Evolutionary conservation across 2,888 invertebrate species (phyloP).

Genomic region (Azorinus chamasolen): DNA sequence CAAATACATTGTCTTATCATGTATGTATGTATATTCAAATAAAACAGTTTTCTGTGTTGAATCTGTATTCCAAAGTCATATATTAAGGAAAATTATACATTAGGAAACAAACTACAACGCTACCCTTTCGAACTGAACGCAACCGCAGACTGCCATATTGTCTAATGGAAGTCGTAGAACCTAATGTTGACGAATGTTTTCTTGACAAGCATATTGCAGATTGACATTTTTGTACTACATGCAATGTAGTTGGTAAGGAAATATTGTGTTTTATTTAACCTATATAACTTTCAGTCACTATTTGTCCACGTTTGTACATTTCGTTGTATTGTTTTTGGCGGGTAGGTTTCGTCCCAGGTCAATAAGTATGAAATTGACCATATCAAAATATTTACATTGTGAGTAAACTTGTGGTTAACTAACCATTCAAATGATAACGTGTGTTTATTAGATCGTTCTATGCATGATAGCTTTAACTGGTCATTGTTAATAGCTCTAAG

Average conservation of each 20-base stretch:
- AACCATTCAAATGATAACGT: neutral
- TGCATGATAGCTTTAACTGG: neutral
- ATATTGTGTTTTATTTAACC: neutral
- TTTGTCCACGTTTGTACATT: neutral
- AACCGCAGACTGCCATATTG: slow-evolving; percentile 67
- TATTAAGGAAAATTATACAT: too few species aligned
- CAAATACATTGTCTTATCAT: too few species aligned
- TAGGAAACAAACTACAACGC: neutral
- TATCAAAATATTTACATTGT: slow-evolving; percentile 41
- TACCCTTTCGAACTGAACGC: slow-evolving; percentile 1
- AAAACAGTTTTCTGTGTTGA: too few species aligned
- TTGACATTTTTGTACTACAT: slow-evolving; percentile 1
- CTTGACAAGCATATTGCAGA: neutral
- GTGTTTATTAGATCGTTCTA: neutral
- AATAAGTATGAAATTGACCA: slow-evolving; percentile 5
- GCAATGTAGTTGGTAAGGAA: slow-evolving; percentile 46
- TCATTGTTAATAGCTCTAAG: too few species aligned
- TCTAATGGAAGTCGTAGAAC: slow-evolving; percentile 56
- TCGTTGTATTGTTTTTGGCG: slow-evolving; percentile 53
- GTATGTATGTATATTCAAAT: too few species aligned
- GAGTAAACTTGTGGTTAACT: neutral
- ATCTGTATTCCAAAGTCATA: too few species aligned
- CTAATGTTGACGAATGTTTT: slow-evolving; percentile 3
- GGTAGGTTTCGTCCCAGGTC: slow-evolving; percentile 36
- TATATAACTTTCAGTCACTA: too few species aligned